Percentiles rank a stretch among this genome's conserved stretches.
Conservation (phyloP, 1,140 invertebrate genomes). For the Drosophila mauritiana region DNA sequence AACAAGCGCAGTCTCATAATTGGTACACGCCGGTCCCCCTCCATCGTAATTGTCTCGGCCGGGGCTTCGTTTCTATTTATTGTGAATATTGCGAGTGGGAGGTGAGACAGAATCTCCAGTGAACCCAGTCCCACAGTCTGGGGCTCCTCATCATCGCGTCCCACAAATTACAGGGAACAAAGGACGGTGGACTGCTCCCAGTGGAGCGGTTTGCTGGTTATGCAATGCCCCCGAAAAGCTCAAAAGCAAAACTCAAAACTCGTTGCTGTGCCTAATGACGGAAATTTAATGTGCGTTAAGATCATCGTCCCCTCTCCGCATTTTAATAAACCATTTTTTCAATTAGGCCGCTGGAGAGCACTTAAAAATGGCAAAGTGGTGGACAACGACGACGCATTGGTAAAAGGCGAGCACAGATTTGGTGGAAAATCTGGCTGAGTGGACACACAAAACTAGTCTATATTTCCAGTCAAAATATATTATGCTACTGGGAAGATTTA, state of each 20-base stretch:
- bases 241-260: constrained; percentile 14
- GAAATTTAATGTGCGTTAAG: constrained; percentile 70
- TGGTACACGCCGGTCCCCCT: constrained; percentile 54
- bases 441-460: constrained; percentile 16
- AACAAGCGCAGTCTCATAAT: constrained; percentile 73
- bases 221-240: constrained; percentile 49
- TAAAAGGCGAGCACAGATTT: constrained; percentile 22
- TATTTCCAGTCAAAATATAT: constrained; percentile 29
- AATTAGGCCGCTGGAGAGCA: constrained; percentile 56
- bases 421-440: neutral
- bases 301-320: constrained; percentile 6
- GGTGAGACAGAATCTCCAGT: constrained; percentile 37
- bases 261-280: constrained; percentile 68
- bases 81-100: constrained; percentile 9
- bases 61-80: constrained; percentile 2
- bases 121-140: neutral
- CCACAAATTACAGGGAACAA: constrained; percentile 56
- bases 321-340: constrained; percentile 80
- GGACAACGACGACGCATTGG: constrained; percentile 17
- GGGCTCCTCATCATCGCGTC: constrained; percentile 36
- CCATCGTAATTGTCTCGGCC: constrained; percentile 32
- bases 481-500: neutral
- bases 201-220: constrained; percentile 27
- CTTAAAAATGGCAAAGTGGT: constrained; percentile 4
- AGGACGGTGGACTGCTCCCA: constrained; percentile 45